phyloP scores from a whole-genome alignment of 2,888 invertebrate species.

The Morinoia aosen region DNA sequence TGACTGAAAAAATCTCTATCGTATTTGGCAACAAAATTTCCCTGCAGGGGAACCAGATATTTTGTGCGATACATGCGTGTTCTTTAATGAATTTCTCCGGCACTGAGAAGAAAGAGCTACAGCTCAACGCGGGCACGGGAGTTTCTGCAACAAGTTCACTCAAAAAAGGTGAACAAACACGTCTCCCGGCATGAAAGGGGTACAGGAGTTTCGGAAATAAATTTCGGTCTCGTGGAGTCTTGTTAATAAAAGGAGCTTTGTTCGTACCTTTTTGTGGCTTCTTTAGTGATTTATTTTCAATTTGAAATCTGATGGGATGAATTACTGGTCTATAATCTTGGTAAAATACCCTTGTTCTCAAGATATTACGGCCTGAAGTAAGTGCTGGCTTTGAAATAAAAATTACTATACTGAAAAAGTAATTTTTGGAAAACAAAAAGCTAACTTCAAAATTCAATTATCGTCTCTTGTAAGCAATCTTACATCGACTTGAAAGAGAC shows the following conservation, averaged over 20 bases:
- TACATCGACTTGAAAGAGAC: neutral
- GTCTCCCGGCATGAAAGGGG: neutral
- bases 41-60: neutral
- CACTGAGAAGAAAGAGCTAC: neutral
- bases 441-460: neutral
- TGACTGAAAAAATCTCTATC: neutral
- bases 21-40: too few species aligned
- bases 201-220: neutral
- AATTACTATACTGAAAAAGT: neutral
- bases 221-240: neutral
- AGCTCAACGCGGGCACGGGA: neutral
- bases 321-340: neutral
- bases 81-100: neutral
- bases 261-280: neutral
- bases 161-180: neutral
- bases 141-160: neutral
- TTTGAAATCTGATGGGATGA: neutral
- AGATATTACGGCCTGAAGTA: neutral
- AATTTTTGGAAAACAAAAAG: neutral
- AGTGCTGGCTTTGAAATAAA: too few species aligned
- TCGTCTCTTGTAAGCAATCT: neutral
- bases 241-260: neutral
- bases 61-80: neutral
- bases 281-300: neutral
- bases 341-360: neutral